phyloP scores from a whole-genome alignment of 2,113 vertebrate species.

The Malurus melanocephalus region DNA sequence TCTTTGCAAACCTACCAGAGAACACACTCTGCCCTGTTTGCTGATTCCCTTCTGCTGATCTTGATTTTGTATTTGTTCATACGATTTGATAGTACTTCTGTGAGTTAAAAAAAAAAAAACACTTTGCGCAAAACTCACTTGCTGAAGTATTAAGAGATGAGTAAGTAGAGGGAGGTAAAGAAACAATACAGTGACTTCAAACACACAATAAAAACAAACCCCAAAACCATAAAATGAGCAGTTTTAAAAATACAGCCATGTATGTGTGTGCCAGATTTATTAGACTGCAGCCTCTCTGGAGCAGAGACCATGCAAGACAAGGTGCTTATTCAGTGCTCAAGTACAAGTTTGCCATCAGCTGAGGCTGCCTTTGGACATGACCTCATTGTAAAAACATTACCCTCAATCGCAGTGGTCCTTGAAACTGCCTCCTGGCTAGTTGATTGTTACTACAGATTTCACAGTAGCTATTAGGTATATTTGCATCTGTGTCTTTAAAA shows the following conservation, averaged over 20 bases:
- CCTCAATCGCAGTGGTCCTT: constrained; percentile 10
- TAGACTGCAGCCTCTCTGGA: neutral
- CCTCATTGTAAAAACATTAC: constrained; percentile 49
- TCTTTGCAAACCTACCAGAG: neutral
- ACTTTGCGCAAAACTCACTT: neutral
- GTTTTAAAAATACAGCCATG: neutral
- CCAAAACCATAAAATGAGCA: neutral
- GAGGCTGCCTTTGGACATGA: constrained; percentile 35
- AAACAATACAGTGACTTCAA: neutral
- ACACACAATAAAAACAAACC: neutral
- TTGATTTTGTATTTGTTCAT: neutral
- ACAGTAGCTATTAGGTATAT: neutral
- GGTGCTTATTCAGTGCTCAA: constrained; percentile 33
- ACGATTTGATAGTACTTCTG: neutral
- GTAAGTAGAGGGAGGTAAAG: neutral
- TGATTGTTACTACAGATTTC: constrained; percentile 24
- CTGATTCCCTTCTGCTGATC: neutral
- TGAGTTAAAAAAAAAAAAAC: neutral
- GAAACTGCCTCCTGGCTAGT: neutral
- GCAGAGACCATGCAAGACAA: neutral
- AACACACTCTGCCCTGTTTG: neutral
- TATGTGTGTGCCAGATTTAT: neutral
- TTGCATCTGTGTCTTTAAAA: constrained; percentile 32
- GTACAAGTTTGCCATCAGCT: constrained; percentile 16
- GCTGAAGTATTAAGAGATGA: neutral